Conservation (phyloP, 2,888 invertebrate species). For the Phaedon cochleariae region DNA sequence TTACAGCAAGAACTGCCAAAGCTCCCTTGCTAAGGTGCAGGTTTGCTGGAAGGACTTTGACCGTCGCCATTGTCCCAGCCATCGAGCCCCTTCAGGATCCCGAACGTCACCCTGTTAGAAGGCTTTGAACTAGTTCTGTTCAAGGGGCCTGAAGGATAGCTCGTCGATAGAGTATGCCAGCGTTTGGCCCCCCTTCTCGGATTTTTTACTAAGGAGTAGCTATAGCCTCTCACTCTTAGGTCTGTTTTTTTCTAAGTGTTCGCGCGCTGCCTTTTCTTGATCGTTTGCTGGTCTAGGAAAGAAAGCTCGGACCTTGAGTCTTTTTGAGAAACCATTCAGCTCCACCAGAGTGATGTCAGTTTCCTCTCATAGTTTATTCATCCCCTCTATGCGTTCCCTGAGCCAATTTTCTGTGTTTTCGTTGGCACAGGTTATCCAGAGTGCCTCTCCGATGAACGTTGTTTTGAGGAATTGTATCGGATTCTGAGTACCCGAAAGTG, state of each 20-base stretch:
- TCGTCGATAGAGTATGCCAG: no score
- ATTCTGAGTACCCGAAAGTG: slow-evolving; percentile 7
- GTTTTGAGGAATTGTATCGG: slow-evolving; percentile 14
- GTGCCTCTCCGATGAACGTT: slow-evolving; percentile 13
- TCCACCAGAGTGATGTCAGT: neutral
- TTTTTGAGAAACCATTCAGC: neutral
- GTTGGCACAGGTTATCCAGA: slow-evolving; percentile 19
- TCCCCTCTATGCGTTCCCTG: neutral
- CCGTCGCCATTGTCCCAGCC: no score
- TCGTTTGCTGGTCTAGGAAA: neutral
- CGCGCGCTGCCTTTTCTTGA: neutral
- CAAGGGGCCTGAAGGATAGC: no score
- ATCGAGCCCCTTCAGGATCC: no score
- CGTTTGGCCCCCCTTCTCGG: no score
- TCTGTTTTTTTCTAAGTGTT: no score
- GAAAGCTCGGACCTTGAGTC: neutral
- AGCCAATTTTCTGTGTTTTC: slow-evolving; percentile 9
- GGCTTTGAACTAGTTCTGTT: no score
- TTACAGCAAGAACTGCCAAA: slow-evolving; percentile 2
- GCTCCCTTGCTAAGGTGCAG: neutral
- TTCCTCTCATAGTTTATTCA: neutral
- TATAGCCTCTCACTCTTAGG: no score
- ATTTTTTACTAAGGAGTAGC: no score
- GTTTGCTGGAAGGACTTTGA: neutral
- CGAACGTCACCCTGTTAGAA: no score